phyloP scores from a whole-genome alignment of 1,140 invertebrate genomes.

The Samia ricini region DNA sequence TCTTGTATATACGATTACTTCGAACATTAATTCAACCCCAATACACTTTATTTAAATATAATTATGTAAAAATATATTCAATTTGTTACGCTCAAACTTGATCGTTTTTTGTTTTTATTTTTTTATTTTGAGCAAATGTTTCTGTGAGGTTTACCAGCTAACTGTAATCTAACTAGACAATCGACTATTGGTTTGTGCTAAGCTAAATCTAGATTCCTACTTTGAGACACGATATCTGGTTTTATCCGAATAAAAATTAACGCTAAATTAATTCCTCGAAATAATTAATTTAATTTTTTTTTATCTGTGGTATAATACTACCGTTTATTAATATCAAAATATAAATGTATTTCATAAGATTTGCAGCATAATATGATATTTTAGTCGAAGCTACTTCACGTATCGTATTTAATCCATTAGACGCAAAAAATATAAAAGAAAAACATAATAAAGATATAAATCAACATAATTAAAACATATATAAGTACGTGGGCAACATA shows the following conservation, averaged over 20 bases:
- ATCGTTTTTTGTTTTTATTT: slow-evolving; percentile 15
- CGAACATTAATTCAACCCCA: no score
- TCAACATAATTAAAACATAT: slow-evolving; percentile 46
- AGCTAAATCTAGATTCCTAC: neutral
- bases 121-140: slow-evolving; percentile 48
- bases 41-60: no score
- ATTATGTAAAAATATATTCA: slow-evolving; percentile 52
- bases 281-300: neutral
- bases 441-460: slow-evolving; percentile 29
- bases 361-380: slow-evolving; percentile 38
- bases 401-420: slow-evolving; percentile 10
- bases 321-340: neutral
- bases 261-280: neutral
- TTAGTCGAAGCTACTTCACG: neutral
- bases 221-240: neutral
- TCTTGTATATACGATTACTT: no score
- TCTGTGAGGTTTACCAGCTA: slow-evolving; percentile 2
- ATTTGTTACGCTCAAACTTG: slow-evolving; percentile 30
- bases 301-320: neutral
- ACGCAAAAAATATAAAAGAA: slow-evolving; percentile 29
- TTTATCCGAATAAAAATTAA: neutral
- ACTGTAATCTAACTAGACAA: neutral
- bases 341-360: slow-evolving; percentile 42
- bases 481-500: slow-evolving; percentile 43
- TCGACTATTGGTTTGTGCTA: neutral